Evolutionary conservation across 2,113 vertebrate genomes (phyloP).

Genomic region (Melanerpes formicivorus): DNA sequence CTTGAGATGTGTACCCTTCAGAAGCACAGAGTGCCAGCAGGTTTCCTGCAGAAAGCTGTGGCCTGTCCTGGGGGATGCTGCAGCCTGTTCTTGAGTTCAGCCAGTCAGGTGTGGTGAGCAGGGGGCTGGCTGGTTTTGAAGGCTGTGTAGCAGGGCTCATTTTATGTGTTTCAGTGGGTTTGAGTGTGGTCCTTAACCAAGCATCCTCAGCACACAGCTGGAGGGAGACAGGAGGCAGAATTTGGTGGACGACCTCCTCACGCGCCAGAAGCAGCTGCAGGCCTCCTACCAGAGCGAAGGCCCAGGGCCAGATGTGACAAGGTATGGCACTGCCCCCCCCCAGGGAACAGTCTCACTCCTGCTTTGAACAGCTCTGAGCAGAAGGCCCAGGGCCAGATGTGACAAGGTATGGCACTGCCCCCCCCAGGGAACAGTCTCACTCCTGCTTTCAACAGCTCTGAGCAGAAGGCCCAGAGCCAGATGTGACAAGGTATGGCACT

Average conservation of each 20-base stretch:
- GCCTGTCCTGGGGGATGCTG: background rate
- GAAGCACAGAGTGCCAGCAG: background rate
- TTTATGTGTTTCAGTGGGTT: background rate
- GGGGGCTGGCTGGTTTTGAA: background rate
- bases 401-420: constrained; percentile 71
- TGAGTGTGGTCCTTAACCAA: constrained; percentile 74
- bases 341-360: accelerated
- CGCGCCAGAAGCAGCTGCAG: constrained; percentile 88
- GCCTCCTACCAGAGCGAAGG: constrained; percentile 87
- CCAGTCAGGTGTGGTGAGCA: too few relatives aligned
- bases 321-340: constrained; percentile 61
- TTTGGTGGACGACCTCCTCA: constrained; percentile 91
- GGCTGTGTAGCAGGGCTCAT: background rate
- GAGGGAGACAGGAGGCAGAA: constrained; percentile 95
- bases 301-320: constrained; percentile 79
- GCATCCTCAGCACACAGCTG: constrained; percentile 85
- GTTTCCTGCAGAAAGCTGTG: background rate
- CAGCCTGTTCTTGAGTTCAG: background rate
- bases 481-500: constrained; percentile 74
- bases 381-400: constrained; percentile 73
- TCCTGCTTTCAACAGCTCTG: background rate
- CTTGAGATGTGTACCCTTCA: background rate
- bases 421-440: background rate
- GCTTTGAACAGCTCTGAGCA: background rate
- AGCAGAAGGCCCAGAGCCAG: constrained; percentile 69